Conservation (phyloP, 2,888 invertebrate genomes). For the Agrenia bidenticulata region DNA sequence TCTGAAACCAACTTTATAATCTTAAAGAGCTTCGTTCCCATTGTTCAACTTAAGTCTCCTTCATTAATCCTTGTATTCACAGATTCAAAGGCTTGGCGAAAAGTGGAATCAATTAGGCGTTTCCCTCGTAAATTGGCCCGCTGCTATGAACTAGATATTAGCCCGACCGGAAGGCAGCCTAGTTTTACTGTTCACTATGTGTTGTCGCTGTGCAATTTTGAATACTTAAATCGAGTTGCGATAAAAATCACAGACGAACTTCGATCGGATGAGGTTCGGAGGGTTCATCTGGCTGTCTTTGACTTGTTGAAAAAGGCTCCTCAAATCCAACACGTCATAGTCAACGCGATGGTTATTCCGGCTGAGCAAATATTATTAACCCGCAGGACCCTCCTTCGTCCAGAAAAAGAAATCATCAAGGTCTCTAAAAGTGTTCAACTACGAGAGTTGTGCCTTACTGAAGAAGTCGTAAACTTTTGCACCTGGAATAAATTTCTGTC, state of each 20-base stretch:
- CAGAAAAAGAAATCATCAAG: not conserved
- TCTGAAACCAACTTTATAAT: not conserved
- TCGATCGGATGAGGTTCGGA: not conserved
- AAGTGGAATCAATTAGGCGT: slow-evolving; percentile 10
- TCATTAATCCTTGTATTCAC: too few relatives aligned
- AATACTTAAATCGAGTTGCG: not conserved
- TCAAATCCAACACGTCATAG: slow-evolving; percentile 11
- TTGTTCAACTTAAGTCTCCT: not conserved
- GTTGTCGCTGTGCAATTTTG: slow-evolving; percentile 6
- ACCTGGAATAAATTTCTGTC: slow-evolving; percentile 13
- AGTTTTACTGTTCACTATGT: not conserved
- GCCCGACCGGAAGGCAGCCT: slow-evolving; percentile 4
- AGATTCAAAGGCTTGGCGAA: slow-evolving; percentile 15
- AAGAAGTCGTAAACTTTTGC: slow-evolving; percentile 14
- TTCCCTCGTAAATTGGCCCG: slow-evolving; percentile 2
- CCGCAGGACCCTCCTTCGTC: not conserved
- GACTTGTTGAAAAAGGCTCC: slow-evolving; percentile 1
- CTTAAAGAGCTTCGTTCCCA: not conserved
- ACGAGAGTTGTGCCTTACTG: not conserved
- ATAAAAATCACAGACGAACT: slow-evolving; percentile 2
- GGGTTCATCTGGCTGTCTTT: slow-evolving; percentile 13
- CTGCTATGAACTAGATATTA: not conserved
- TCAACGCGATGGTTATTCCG: slow-evolving; percentile 2
- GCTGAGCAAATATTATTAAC: not conserved
- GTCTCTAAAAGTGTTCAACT: not conserved